Conservation (phyloP, 1,140 invertebrate genomes). For the Dendrolimus punctatus region DNA sequence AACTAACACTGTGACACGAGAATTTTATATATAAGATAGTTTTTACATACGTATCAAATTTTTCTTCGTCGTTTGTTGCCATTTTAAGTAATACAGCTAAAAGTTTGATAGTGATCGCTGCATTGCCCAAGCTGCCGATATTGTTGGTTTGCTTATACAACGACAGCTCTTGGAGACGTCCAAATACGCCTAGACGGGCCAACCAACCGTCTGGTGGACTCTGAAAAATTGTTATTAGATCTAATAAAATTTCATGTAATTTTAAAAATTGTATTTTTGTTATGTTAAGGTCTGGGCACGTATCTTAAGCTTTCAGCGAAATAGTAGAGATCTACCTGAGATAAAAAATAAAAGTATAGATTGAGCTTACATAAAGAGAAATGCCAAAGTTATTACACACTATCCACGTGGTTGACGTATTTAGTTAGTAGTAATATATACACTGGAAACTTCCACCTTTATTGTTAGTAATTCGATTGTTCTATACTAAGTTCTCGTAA, state of each 20-base stretch:
- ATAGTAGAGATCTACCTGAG: too few species aligned
- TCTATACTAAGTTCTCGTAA: too few species aligned
- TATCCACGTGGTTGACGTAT: too few species aligned
- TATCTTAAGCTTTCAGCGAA: too few species aligned
- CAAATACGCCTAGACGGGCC: slow-evolving; percentile 49
- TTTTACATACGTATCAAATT: slow-evolving; percentile 53
- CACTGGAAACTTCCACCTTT: too few species aligned
- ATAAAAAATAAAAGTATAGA: too few species aligned
- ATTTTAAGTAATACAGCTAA: slow-evolving; percentile 45
- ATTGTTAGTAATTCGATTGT: too few species aligned
- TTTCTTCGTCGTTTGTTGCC: slow-evolving; percentile 36
- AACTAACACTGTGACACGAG: too few species aligned
- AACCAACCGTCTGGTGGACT: slow-evolving; percentile 53
- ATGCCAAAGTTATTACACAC: too few species aligned
- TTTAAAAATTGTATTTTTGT: neutral
- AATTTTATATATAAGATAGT: too few species aligned
- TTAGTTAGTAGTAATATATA: too few species aligned
- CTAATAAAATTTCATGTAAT: neutral
- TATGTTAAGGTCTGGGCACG: neutral
- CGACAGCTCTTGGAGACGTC: slow-evolving; percentile 43
- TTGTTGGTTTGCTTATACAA: slow-evolving; percentile 39
- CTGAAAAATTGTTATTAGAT: slow-evolving; percentile 18
- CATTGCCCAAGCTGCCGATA: slow-evolving; percentile 32
- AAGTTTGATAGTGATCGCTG: slow-evolving; percentile 43
- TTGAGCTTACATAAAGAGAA: too few species aligned